These are phyloP conservation scores for Theristicus caerulescens DNA, from an alignment of 2,113 vertebrate species.

Conservation along the genomic window DNA sequence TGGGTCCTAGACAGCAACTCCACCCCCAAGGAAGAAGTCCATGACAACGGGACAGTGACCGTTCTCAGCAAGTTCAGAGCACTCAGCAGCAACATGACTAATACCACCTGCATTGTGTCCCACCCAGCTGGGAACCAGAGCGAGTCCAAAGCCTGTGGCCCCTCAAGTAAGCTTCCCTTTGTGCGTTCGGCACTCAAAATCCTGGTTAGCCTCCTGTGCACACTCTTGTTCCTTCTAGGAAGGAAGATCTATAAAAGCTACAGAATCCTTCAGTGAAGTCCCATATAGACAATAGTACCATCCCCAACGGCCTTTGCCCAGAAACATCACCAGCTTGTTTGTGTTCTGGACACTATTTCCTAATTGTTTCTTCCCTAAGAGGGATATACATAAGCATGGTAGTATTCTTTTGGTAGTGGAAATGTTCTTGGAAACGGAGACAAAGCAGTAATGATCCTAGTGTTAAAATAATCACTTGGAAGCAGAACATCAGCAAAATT, in stretches of 20 bases:
- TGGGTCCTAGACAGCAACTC: not conserved
- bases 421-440: not conserved
- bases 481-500: not conserved
- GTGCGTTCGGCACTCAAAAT: accelerated
- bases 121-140: not conserved
- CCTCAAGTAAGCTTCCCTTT: not conserved
- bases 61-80: not conserved
- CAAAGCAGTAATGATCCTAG: not conserved
- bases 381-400: not conserved
- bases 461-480: not conserved
- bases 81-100: not conserved
- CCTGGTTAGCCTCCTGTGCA: not conserved
- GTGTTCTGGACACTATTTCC: not conserved
- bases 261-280: not conserved
- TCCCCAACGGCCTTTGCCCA: not conserved
- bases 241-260: not conserved
- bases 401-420: not conserved
- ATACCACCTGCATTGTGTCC: not conserved
- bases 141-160: not conserved
- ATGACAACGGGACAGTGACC: not conserved
- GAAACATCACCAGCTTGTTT: not conserved
- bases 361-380: not conserved
- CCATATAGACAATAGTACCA: not conserved
- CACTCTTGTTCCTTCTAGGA: not conserved
- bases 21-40: not conserved